These are phyloP conservation scores for Triplophysa bombifrons DNA, from an alignment of 2,797 vertebrate species.

Conservation along the genomic window DNA sequence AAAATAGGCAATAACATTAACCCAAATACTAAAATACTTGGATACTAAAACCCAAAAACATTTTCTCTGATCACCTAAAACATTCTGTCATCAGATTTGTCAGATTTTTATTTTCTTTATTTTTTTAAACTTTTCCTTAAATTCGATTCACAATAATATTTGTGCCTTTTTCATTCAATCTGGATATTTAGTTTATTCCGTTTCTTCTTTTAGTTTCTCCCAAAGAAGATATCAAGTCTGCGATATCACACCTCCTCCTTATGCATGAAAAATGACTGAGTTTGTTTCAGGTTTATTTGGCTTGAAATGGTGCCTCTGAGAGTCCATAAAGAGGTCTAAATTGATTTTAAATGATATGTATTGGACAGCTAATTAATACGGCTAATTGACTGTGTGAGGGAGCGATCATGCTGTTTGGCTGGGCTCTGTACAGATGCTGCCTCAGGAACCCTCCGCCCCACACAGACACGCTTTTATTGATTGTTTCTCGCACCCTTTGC, in stretches of 20 bases:
- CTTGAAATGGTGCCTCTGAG: conserved; percentile 66
- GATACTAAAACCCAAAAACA: too few species aligned
- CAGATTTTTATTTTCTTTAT: too few species aligned
- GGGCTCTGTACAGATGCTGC: conserved; percentile 61
- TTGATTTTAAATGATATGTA: conserved; percentile 74
- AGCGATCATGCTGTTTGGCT: conserved; percentile 65
- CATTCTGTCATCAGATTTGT: too few species aligned
- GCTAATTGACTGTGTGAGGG: conserved; percentile 79
- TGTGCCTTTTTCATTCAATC: neutral
- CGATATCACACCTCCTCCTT: conserved; percentile 67
- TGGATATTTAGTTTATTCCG: neutral
- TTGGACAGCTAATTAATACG: conserved; percentile 76
- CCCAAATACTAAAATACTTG: too few species aligned
- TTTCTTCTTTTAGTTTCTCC: neutral
- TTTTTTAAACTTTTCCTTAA: too few species aligned
- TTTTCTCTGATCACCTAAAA: too few species aligned
- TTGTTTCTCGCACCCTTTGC: conserved; percentile 58
- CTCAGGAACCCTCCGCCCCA: conserved; percentile 55
- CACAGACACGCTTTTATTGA: conserved; percentile 69
- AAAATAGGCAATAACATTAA: too few species aligned
- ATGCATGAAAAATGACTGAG: conserved; percentile 71
- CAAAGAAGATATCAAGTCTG: neutral
- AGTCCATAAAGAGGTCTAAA: conserved; percentile 65
- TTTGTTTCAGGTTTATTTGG: conserved; percentile 71
- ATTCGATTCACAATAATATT: conserved; percentile 24